phyloP scores from a whole-genome alignment of 2,888 invertebrate genomes.

The Notodonta dromedarius region DNA sequence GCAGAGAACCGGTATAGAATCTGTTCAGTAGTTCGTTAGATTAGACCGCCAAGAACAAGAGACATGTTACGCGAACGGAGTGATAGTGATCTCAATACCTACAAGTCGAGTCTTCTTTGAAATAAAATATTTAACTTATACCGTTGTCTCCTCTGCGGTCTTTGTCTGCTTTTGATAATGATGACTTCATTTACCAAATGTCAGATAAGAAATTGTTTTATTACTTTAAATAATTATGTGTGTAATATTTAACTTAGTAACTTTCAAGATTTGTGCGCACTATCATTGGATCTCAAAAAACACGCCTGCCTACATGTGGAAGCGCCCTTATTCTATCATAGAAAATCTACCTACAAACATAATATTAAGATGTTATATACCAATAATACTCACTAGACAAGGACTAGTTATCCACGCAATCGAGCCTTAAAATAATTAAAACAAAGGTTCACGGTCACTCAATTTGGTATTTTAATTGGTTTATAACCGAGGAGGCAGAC shows the following conservation, averaged over 20 bases:
- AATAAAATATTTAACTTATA: not conserved
- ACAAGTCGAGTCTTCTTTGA: not conserved
- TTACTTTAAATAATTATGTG: not conserved
- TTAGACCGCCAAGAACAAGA: not conserved
- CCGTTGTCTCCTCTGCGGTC: not conserved
- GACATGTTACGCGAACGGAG: not conserved
- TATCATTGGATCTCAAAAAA: no score
- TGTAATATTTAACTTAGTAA: not conserved
- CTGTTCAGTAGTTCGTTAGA: not conserved
- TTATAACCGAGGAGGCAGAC: conserved; percentile 58
- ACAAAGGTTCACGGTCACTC: conserved; percentile 67
- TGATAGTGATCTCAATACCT: not conserved
- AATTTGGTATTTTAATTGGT: conserved; percentile 65
- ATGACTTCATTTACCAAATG: not conserved
- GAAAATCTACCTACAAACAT: not conserved
- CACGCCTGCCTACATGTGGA: no score
- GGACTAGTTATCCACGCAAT: conserved; percentile 50
- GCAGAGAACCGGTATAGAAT: not conserved
- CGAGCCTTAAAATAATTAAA: conserved; percentile 52
- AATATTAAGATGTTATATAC: conserved; percentile 7
- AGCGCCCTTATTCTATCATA: no score
- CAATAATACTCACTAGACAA: conserved; percentile 16
- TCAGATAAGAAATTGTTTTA: not conserved
- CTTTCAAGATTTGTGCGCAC: no score
- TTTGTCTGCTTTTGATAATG: not conserved